Percentiles rank a stretch among this genome's conserved stretches.
Evolutionary conservation across 2,113 vertebrate species (phyloP).

Genomic region (Bujurquina vittata): DNA sequence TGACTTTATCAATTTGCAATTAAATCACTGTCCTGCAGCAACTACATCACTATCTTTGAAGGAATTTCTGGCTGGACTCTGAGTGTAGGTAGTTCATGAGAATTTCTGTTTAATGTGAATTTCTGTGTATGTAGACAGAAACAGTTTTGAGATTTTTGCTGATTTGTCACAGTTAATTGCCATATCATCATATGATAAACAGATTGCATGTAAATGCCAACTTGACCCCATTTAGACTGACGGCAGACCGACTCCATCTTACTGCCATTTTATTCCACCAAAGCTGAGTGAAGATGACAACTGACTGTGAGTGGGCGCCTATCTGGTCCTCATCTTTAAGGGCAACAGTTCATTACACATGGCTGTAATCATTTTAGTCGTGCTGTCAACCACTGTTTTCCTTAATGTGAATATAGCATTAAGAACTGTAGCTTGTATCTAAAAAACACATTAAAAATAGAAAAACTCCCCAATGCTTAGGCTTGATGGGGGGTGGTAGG

Average conservation of each 20-base stretch:
- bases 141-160: no score
- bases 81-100: no score
- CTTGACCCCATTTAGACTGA: neutral
- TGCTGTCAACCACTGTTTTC: neutral
- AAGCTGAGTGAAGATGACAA: neutral
- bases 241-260: neutral
- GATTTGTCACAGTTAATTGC: no score
- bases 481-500: neutral
- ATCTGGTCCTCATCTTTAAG: neutral
- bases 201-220: neutral
- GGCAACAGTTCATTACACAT: neutral
- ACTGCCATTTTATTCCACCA: neutral
- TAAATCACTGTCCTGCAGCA: neutral
- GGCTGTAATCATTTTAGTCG: neutral
- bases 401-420: neutral
- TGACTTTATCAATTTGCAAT: neutral
- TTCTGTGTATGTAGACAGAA: no score
- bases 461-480: neutral
- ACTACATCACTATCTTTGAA: neutral
- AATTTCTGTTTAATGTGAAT: no score
- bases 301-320: neutral
- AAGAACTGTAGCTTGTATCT: neutral
- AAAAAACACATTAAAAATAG: neutral
- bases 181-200: no score
- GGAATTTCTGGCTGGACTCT: neutral